Evolutionary conservation across 2,888 invertebrate genomes (phyloP), one percentile per base, ranked within the genome.

Genomic region (Drosophila mayaguana): DNA sequence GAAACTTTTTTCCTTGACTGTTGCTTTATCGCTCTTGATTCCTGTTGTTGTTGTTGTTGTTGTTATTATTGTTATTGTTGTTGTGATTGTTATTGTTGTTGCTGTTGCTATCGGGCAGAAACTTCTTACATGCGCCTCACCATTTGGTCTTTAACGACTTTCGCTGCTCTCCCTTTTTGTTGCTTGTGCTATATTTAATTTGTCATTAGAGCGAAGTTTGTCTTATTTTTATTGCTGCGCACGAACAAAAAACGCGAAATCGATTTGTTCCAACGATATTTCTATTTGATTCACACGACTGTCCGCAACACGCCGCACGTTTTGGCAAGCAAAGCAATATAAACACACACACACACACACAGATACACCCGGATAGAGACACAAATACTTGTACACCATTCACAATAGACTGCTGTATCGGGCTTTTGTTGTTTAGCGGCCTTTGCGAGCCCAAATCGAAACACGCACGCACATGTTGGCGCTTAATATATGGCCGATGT

Each of bases 121-220:
- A 85, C 80, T 89, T 84, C 69, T 71, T 48, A 70, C 72, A 75
- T 79, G 72, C 80, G 71, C 72, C 69, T 43, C 61, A 67, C 69
- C 67, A 76, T 72, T 75, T 62, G 18, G 36, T 43, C 64, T 61
- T 63, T 63, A 78, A 74, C 53, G 75, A 67, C 67, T 45, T 42
- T 22, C 65, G 57, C 48, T 69, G 22, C 51, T 57, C 9, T 32
- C 3, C 3, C 11, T 73, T 45, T n/a, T 50, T 67, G 65, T 53
- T 28, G 59, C 56, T 36, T 45, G 60, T 57, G 63, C 57, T 76
- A 88, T 91, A 89, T 91, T 91, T 90, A 91, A 90, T 91, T 87
- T 90, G 86, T 85, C 87, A 92, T 90, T 91, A 90, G 80, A 81
- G 79, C 38, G 51, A 71, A 74, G 65, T 70, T 74, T 61, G 64